Conservation (phyloP, 2,888 invertebrate genomes). For the Cremastinae sp. region DNA sequence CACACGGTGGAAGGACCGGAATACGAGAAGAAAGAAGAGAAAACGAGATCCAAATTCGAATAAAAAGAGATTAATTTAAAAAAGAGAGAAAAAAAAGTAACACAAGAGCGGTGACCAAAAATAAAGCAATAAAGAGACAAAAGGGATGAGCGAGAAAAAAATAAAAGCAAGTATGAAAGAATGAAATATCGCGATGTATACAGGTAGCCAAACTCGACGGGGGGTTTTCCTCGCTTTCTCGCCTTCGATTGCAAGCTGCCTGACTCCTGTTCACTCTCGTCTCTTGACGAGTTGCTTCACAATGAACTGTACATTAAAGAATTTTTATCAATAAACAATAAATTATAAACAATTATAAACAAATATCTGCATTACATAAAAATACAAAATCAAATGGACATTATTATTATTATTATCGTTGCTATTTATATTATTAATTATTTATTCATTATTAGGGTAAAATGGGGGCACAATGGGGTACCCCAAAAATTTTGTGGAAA, state of each 20-base stretch:
- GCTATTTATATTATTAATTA: no score
- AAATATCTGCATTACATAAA: no score
- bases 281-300: constrained; percentile 11
- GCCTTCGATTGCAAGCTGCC: constrained; percentile 38
- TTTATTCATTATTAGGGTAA: no score
- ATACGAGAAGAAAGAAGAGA: neutral
- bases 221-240: constrained; percentile 66
- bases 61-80: no score
- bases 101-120: neutral
- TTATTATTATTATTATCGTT: no score
- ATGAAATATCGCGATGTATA: constrained; percentile 41
- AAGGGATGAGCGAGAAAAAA: constrained; percentile 12
- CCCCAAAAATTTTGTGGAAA: no score
- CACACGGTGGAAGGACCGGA: constrained; percentile 10
- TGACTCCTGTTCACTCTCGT: constrained; percentile 36
- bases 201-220: constrained; percentile 73
- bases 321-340: no score
- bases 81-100: neutral
- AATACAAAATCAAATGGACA: no score
- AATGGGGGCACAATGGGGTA: no score
- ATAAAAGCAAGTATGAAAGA: constrained; percentile 31
- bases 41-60: no score
- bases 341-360: no score
- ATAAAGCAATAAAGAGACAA: constrained; percentile 2
- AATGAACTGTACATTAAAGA: no score